Conservation (phyloP, 2,797 vertebrate genomes). For the Alfaro cultratus region DNA sequence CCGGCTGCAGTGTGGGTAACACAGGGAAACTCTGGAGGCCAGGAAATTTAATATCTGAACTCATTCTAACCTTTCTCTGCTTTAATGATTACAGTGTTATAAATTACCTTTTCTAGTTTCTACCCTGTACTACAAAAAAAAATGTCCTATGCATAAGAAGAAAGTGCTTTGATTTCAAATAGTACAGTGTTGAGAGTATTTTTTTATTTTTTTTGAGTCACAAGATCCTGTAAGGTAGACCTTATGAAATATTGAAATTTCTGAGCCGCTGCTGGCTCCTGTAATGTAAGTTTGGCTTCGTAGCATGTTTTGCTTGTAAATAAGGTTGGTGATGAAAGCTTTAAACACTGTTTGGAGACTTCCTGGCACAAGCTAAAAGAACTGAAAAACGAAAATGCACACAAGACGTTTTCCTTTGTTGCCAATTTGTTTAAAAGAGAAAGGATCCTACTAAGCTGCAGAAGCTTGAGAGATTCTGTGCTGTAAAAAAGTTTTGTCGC, state of each 20-base stretch:
- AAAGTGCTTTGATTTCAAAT: slow-evolving; percentile 41
- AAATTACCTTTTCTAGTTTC: slow-evolving; percentile 30
- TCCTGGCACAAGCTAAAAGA: slow-evolving; percentile 66
- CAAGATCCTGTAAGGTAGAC: slow-evolving; percentile 43
- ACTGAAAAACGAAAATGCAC: slow-evolving; percentile 34
- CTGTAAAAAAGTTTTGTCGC: background rate
- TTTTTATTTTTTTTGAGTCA: slow-evolving; percentile 19
- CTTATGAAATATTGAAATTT: slow-evolving; percentile 62
- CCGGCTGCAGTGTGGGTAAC: slow-evolving; percentile 43
- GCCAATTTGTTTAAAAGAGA: slow-evolving; percentile 68
- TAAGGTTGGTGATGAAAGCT: slow-evolving; percentile 71
- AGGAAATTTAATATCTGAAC: slow-evolving; percentile 59
- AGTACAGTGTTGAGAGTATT: slow-evolving; percentile 25
- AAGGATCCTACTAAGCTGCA: slow-evolving; percentile 56
- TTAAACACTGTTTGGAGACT: slow-evolving; percentile 69
- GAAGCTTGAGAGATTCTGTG: slow-evolving; percentile 36
- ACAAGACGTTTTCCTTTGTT: slow-evolving; percentile 64
- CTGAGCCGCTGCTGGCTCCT: slow-evolving; percentile 52
- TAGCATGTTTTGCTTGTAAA: slow-evolving; percentile 69
- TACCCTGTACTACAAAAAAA: slow-evolving; percentile 6
- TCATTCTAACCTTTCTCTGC: slow-evolving; percentile 41
- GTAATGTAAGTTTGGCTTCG: slow-evolving; percentile 52
- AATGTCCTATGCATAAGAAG: slow-evolving; percentile 22
- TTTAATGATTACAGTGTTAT: slow-evolving; percentile 24
- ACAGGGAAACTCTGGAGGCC: slow-evolving; percentile 54